Conservation (phyloP, 2,888 invertebrate genomes). For the Tachina fera region DNA sequence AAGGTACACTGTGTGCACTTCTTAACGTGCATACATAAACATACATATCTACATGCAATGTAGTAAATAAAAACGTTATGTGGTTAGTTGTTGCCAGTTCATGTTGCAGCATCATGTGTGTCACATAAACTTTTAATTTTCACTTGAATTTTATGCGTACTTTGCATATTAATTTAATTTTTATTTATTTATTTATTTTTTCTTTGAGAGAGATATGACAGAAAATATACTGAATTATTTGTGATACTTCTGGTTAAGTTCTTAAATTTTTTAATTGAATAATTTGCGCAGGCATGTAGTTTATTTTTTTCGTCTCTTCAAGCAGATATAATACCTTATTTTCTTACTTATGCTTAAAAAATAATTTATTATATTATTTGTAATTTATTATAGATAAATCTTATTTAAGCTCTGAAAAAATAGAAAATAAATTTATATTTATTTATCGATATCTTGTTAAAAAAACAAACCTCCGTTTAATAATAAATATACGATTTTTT, state of each 20-base stretch:
- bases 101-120: conserved; percentile 47
- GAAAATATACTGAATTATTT: not conserved
- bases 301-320: too few relatives aligned
- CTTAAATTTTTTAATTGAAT: not conserved
- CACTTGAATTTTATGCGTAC: conserved; percentile 41
- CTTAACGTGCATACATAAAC: conserved; percentile 5
- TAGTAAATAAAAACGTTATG: not conserved
- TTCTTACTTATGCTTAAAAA: not conserved
- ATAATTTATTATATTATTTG: too few relatives aligned
- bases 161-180: conserved; percentile 15
- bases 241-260: not conserved
- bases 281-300: too few relatives aligned
- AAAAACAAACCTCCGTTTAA: too few relatives aligned
- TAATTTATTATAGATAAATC: too few relatives aligned
- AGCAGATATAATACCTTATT: not conserved
- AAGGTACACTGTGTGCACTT: conserved; percentile 12
- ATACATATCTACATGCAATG: not conserved
- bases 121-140: conserved; percentile 36
- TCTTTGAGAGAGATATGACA: not conserved
- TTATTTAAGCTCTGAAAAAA: too few relatives aligned
- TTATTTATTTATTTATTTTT: not conserved
- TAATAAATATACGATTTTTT: too few relatives aligned
- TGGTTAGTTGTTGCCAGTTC: conserved; percentile 20
- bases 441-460: too few relatives aligned
- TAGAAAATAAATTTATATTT: too few relatives aligned